phyloP scores from a whole-genome alignment of 1,140 invertebrate species.

The Brachionus angularis region DNA sequence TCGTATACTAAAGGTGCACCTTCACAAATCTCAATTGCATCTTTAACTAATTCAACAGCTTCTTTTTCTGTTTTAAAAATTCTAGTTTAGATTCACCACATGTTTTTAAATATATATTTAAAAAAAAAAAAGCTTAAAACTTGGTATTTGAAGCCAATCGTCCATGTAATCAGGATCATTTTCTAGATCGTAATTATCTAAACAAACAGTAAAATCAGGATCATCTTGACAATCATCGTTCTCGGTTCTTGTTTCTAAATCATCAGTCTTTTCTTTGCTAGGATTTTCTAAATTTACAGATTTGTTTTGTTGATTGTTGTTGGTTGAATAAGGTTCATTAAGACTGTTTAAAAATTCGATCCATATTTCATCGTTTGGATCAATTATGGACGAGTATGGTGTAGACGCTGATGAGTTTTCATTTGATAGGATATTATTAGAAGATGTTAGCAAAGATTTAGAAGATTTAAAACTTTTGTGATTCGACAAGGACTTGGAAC shows the following conservation, averaged over 20 bases:
- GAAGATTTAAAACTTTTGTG: too few species aligned
- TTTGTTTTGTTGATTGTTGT: not conserved
- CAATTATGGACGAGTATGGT: not conserved
- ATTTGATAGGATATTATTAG: slow-evolving; percentile 7
- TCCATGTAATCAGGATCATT: slow-evolving; percentile 16
- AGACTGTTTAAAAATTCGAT: slow-evolving; percentile 36
- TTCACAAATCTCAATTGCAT: slow-evolving; percentile 41
- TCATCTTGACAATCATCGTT: slow-evolving; percentile 27
- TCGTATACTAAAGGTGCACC: slow-evolving; percentile 34
- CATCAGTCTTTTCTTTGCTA: not conserved
- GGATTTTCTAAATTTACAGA: not conserved
- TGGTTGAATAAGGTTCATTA: not conserved
- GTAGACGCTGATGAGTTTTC: not conserved
- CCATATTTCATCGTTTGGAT: slow-evolving; percentile 41
- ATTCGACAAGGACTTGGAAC: too few species aligned
- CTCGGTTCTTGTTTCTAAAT: not conserved
- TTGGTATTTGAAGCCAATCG: slow-evolving; percentile 25
- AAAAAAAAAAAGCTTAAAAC: too few species aligned
- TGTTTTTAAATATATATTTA: not conserved
- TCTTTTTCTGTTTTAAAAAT: slow-evolving; percentile 16
- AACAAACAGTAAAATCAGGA: slow-evolving; percentile 36
- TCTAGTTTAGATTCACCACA: not conserved
- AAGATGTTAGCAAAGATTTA: not conserved
- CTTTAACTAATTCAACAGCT: slow-evolving; percentile 39
- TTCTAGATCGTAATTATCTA: slow-evolving; percentile 24